Base-by-base conservation (phyloP, 2,888 invertebrate species). In the Malthinus flaveolus region DNA sequence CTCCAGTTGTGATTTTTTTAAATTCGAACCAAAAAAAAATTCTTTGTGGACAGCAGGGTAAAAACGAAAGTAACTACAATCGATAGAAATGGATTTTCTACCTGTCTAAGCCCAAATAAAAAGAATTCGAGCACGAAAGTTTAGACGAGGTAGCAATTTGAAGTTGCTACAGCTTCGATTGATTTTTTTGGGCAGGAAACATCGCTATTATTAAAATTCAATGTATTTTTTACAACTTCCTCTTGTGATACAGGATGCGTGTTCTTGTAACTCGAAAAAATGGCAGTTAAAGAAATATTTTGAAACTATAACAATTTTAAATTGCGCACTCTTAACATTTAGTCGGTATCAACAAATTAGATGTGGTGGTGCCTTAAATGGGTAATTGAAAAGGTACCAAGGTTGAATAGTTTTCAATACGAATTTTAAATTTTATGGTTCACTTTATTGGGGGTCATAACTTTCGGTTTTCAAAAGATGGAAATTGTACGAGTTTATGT, bases 61-160 rank as follows among this genome's bases (percentile, higher is more conserved):
- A 63, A 63, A 61, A 52, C 37, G 63, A 63, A 63, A 63, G 63
- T 58, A 61, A 63, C 49, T 34, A 53, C 57, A 62, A 62, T 60
- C 62, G 49, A 53, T 60, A 57, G 60, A 62, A 49, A 54, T 13
- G 49, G 23, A 23, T 23, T 45, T 49, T 49, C 53, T 63, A 63
- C 63, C 63, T 63, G 63, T 34, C 32, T 11, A 42, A 56, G 46
- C n/a, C n/a, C n/a, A n/a, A n/a, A n/a, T n/a, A 47, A 48, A 47
- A 8, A 12, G n/a, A 33, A 8, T 33, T 37, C 39, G 13, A 23
- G 23, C 2, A 23, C 5, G 23, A 5, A n/a, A n/a, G n/a, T n/a
- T n/a, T n/a, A n/a, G n/a, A n/a, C n/a, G n/a, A n/a, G n/a, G n/a
- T n/a, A n/a, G n/a, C n/a, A n/a, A 3, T 9, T 4, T 6, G 15